Conservation (phyloP, 2,888 invertebrate species). For the Nemoura dubitans region DNA sequence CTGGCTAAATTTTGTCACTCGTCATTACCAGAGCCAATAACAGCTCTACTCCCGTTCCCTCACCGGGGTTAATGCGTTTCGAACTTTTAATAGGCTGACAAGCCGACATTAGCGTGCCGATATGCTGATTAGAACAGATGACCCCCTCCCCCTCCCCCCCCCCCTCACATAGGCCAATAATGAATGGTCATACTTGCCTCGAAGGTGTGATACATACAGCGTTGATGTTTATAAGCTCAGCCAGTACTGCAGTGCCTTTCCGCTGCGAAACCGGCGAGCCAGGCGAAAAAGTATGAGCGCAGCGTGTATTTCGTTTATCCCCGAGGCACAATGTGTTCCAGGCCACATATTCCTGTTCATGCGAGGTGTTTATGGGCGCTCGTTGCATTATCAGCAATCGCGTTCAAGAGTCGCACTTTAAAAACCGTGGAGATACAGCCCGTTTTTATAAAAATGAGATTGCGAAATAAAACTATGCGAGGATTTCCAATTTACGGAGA, state of each 20-base stretch:
- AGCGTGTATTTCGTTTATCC: neutral
- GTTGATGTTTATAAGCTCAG: too few relatives aligned
- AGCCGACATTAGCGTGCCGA: neutral
- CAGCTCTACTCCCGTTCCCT: too few relatives aligned
- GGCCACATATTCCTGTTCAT: neutral
- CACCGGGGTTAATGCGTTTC: neutral
- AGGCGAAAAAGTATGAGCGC: neutral
- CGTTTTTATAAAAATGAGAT: neutral
- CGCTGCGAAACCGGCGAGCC: neutral
- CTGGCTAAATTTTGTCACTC: neutral
- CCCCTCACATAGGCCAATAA: neutral
- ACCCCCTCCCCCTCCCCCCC: neutral
- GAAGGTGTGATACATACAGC: neutral
- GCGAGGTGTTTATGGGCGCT: neutral
- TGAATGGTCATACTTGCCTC: neutral
- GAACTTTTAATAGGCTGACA: neutral
- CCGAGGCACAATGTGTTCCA: neutral
- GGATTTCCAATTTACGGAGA: neutral
- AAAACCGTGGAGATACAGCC: neutral
- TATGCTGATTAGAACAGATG: conserved; percentile 7
- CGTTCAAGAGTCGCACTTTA: neutral
- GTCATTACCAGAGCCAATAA: neutral
- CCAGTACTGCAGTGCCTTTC: neutral
- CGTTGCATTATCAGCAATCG: neutral
- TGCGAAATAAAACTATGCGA: neutral